A percentile compares a stretch with the other conserved stretches of the same genome.
Evolutionary conservation across 2,113 vertebrate genomes (phyloP).

Genomic region (Phrynocephalus versicolor): DNA sequence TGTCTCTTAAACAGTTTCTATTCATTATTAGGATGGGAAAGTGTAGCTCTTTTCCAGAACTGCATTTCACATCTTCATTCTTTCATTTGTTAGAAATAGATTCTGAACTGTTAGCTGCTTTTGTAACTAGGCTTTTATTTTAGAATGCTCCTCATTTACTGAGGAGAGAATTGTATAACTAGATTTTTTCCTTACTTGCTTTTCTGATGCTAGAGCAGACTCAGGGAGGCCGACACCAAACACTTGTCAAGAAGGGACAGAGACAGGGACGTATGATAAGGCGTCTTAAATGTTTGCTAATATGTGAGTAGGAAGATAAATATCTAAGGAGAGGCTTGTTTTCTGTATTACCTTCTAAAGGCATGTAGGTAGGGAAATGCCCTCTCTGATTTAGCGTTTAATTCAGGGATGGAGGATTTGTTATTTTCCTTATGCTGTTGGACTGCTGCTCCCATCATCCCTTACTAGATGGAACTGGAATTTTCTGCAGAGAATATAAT

Average conservation of each 20-base stretch:
- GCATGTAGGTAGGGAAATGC: neutral
- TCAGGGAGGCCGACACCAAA: neutral
- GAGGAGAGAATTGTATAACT: neutral
- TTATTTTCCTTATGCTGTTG: too few species aligned
- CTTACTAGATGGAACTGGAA: too few species aligned
- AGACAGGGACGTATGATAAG: neutral
- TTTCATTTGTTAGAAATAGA: neutral
- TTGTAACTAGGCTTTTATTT: neutral
- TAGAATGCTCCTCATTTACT: neutral
- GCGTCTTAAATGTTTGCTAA: neutral
- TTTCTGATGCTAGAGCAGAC: neutral
- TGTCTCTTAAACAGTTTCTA: neutral
- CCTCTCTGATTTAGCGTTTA: too few species aligned
- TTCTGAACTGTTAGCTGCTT: neutral
- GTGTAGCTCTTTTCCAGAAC: neutral
- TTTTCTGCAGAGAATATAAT: too few species aligned
- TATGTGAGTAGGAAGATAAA: neutral
- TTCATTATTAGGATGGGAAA: neutral
- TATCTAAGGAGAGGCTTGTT: neutral
- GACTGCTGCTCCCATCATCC: too few species aligned
- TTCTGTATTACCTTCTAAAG: neutral
- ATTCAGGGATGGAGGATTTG: too few species aligned
- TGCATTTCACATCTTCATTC: neutral
- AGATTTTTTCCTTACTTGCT: neutral
- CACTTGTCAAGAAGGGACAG: neutral